Evolutionary conservation across 2,888 invertebrate genomes (phyloP), one percentile per base, ranked within the genome.

Genomic region (Copidosoma aretas): DNA sequence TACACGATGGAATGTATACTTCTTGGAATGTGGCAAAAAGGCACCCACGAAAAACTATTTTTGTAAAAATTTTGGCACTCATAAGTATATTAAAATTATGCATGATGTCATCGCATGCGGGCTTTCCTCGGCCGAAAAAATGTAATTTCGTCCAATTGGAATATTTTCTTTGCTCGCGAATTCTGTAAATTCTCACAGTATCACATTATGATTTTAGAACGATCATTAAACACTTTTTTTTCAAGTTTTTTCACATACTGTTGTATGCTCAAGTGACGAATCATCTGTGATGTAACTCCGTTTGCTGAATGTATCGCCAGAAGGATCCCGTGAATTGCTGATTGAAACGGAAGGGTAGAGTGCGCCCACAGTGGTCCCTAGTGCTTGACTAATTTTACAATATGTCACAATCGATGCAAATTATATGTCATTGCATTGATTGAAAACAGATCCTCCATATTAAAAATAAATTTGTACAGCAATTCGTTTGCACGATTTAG

Each of bases 351-450:
- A 22, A 59, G 43, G 14, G 59, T 24, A 1, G 17, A 59, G 15
- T 59, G 59, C 4, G 59, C 46, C 41, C 58, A 58, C 19, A 39
- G 10, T 2, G 58, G 58, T 1, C 58, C 58, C 58, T 41, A 58
- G 19, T 58, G 17, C 2, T 22, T 1, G 10, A 59, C 24, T 21
- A 22, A 22, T 21, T 46, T 17, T 4, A 12, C 12, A 10, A 59
- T 46, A 14, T 59, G 43, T 1, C 41, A 14, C 10, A 41, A 17
- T 21, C 21, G 43, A 10, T 59, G 59, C 10, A 59, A 4, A 46
- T 19, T 59, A 41, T 59, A 59, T 1, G 59, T 43, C 43, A 43
- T 43, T 1, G 25, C 43, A 10, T n/a, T n/a, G 2, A 59, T 8
- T 15, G 59, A 59, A 24, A 32, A 59, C 22, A 59, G 12, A 21